phyloP scores from a whole-genome alignment of 2,113 vertebrate species.

The Furnarius figulus region DNA sequence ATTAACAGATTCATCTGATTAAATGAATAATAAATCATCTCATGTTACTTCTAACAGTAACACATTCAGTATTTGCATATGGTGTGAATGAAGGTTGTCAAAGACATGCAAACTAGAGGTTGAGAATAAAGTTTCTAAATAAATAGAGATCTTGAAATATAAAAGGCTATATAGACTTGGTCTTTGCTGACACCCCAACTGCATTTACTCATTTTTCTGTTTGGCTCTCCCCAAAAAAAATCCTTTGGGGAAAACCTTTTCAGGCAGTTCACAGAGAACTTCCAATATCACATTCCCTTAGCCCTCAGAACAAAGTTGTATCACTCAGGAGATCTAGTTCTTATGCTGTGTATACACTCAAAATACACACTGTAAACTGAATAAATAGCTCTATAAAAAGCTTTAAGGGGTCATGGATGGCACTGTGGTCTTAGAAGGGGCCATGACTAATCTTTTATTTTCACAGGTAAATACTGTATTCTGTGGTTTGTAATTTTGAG shows the following conservation, averaged over 20 bases:
- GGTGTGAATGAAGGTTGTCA: conserved; percentile 77
- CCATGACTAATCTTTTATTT: background rate
- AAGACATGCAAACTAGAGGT: conserved; percentile 76
- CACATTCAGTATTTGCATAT: conserved; percentile 78
- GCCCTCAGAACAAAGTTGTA: background rate
- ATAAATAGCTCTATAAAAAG: conserved; percentile 3
- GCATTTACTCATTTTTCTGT: background rate
- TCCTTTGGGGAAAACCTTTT: background rate
- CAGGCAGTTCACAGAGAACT: background rate
- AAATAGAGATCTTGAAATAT: conserved; percentile 66
- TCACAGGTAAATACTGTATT: background rate
- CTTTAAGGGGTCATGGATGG: conserved; percentile 4
- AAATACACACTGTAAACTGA: conserved; percentile 43
- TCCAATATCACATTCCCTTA: background rate
- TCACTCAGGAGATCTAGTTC: conserved; percentile 2
- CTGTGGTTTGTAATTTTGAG: background rate
- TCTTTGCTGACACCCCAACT: conserved; percentile 1
- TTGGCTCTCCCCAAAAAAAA: background rate
- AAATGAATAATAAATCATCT: conserved; percentile 65
- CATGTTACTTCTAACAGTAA: conserved; percentile 61
- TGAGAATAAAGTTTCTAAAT: conserved; percentile 61
- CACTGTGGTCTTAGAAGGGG: background rate
- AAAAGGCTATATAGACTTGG: background rate
- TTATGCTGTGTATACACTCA: conserved; percentile 30
- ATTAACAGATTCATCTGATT: conserved; percentile 71